Evolutionary conservation across 2,797 vertebrate genomes (phyloP).

Genomic region (Petrocephalus schoutedeni): DNA sequence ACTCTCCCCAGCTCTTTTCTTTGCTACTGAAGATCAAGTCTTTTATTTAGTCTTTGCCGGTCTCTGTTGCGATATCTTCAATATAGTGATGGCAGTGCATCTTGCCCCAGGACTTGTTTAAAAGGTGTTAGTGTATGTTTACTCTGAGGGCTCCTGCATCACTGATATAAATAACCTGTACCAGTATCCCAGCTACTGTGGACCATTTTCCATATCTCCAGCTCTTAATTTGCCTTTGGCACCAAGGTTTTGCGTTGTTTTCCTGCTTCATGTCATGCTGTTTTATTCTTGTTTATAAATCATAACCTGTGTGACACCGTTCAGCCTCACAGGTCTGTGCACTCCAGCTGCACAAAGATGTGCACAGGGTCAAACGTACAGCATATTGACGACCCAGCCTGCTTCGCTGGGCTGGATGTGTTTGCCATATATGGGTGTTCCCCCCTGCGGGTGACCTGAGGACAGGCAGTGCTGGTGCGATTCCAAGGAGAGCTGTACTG

Average conservation of each 20-base stretch:
- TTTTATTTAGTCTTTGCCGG: background rate
- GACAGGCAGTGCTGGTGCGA: background rate
- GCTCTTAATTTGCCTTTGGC: background rate
- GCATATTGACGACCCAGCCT: background rate
- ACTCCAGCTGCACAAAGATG: background rate
- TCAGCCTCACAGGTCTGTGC: background rate
- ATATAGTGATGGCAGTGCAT: background rate
- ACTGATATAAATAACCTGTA: background rate
- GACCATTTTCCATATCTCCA: background rate
- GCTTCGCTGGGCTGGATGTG: background rate
- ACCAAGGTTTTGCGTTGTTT: background rate
- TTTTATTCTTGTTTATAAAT: background rate
- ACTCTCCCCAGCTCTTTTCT: background rate
- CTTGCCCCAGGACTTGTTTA: background rate
- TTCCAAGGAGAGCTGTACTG: background rate
- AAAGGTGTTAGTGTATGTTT: background rate
- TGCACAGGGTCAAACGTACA: background rate
- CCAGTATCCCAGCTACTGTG: background rate
- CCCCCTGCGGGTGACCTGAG: constrained; percentile 18
- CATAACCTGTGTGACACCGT: background rate
- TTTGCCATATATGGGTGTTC: constrained; percentile 18
- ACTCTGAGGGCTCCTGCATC: background rate
- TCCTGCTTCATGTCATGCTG: background rate
- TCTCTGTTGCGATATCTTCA: too few species aligned
- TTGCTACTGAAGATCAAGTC: background rate